phyloP scores from a whole-genome alignment of 2,113 vertebrate genomes.

The Corythoichthys intestinalis region DNA sequence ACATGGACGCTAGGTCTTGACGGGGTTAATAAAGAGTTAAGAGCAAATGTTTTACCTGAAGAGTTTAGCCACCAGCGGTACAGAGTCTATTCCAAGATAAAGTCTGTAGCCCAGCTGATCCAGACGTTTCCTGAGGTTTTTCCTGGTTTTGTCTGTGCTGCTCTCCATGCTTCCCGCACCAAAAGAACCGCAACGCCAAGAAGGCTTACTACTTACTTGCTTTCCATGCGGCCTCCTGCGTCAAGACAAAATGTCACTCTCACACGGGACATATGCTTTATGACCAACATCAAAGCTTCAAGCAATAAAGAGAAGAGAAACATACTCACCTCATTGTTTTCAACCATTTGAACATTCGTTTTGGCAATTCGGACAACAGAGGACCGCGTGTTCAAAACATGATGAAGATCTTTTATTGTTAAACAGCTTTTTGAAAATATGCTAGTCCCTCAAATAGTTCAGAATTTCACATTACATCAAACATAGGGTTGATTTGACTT shows the following conservation, averaged over 20 bases:
- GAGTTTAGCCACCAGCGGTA: constrained; percentile 2
- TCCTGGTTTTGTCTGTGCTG: neutral
- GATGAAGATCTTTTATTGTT: constrained; percentile 66
- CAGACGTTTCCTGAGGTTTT: neutral
- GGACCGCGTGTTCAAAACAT: neutral
- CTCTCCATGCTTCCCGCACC: neutral
- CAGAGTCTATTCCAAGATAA: neutral
- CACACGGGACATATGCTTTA: neutral
- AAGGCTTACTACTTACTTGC: neutral
- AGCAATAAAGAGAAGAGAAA: neutral
- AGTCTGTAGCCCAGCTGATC: constrained; percentile 4
- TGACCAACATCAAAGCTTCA: constrained; percentile 1
- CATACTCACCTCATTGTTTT: neutral
- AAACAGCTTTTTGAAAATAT: constrained; percentile 66
- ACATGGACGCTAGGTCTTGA: too few relatives aligned
- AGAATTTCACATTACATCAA: constrained; percentile 37
- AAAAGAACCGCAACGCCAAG: neutral
- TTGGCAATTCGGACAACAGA: neutral
- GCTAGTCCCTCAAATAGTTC: constrained; percentile 64
- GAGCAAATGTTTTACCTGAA: neutral
- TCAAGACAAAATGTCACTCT: neutral
- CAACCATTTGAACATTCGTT: neutral
- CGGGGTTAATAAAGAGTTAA: neutral
- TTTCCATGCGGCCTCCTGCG: neutral
- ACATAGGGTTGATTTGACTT: constrained; percentile 60